These are phyloP conservation scores for Grallaria varia DNA, from an alignment of 2,113 vertebrate genomes.

Conservation along the genomic window DNA sequence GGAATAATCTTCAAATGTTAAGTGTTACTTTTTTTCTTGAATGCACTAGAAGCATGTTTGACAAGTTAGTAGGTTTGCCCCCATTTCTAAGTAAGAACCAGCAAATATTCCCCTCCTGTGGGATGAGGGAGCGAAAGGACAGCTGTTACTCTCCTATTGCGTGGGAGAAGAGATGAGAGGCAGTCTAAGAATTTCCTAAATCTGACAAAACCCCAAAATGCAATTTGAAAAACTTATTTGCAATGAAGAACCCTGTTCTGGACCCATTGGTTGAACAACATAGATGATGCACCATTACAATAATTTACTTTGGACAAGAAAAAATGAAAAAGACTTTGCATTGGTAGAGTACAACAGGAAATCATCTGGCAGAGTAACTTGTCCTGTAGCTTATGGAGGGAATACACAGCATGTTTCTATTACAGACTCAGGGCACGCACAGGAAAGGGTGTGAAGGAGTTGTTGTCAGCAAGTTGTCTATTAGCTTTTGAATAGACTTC, in stretches of 20 bases:
- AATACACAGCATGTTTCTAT: slow-evolving; percentile 10
- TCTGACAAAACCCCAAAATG: not conserved
- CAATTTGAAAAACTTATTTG: not conserved
- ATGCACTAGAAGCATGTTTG: not conserved
- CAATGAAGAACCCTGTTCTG: not conserved
- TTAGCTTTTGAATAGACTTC: slow-evolving; percentile 27
- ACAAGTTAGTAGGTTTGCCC: not conserved
- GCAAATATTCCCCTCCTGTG: not conserved
- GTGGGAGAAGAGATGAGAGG: not conserved
- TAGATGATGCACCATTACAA: not conserved
- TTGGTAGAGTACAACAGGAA: not conserved
- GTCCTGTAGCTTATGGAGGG: not conserved
- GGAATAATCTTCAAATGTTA: not conserved
- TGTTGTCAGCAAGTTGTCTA: slow-evolving; percentile 54
- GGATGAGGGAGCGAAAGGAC: not conserved
- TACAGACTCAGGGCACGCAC: not conserved
- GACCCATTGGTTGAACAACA: not conserved
- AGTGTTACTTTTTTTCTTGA: not conserved
- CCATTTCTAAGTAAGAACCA: slow-evolving; percentile 13
- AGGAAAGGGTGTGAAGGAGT: slow-evolving; percentile 14
- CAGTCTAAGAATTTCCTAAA: not conserved
- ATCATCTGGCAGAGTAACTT: slow-evolving; percentile 8
- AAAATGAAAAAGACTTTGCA: not conserved
- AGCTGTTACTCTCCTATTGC: not conserved
- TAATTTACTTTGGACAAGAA: not conserved